Evolutionary conservation across 2,113 vertebrate species (phyloP).

Genomic region (Scomber colias): DNA sequence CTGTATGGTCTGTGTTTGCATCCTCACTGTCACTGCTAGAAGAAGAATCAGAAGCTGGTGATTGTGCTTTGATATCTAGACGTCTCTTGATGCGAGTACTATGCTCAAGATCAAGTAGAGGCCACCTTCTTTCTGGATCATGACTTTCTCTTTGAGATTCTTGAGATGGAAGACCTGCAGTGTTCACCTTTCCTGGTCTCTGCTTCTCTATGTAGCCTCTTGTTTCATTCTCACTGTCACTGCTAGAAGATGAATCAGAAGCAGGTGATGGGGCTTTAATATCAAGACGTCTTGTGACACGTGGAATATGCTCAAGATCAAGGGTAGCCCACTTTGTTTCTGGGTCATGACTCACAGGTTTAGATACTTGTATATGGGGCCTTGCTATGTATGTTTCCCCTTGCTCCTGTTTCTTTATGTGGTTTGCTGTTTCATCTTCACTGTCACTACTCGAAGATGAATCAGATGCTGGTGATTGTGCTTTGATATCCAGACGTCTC

Average conservation of each 20-base stretch:
- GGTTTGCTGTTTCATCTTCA: not conserved
- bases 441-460: constrained; percentile 47
- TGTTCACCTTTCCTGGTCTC: constrained; percentile 12
- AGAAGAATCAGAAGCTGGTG: not conserved
- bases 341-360: not conserved
- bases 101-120: not conserved
- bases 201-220: too few species aligned
- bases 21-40: constrained; percentile 3
- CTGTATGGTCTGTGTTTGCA: not conserved
- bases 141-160: not conserved
- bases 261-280: too few species aligned
- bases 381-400: too few species aligned
- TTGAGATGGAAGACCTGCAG: not conserved
- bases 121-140: not conserved
- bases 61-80: constrained; percentile 42
- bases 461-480: not conserved
- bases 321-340: not conserved
- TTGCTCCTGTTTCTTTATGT: not conserved
- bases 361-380: not conserved
- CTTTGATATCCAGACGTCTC: constrained; percentile 20
- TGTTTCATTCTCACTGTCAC: too few species aligned
- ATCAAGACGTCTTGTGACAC: too few species aligned
- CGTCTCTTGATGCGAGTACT: not conserved
- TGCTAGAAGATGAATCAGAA: too few species aligned
- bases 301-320: not conserved